These are phyloP conservation scores for Molorchus minor DNA, from an alignment of 2,888 invertebrate species.

Conservation along the genomic window DNA sequence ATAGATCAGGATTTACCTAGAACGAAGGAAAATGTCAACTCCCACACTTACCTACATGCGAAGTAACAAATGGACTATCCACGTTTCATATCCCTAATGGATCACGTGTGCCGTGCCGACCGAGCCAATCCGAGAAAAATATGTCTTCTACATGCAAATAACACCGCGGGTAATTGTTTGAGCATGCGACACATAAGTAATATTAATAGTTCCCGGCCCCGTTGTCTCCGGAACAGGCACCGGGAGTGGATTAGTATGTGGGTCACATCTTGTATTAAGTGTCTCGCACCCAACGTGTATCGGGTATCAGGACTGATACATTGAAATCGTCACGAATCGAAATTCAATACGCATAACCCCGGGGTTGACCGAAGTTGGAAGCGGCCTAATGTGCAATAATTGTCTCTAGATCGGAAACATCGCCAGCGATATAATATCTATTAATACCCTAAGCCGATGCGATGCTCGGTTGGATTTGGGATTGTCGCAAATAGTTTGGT, in stretches of 20 bases:
- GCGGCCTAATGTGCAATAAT: no score
- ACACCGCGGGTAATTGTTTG: slow-evolving; percentile 17
- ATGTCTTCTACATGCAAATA: slow-evolving; percentile 17
- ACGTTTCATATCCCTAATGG: slow-evolving; percentile 13
- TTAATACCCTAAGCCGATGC: no score
- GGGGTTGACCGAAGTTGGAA: no score
- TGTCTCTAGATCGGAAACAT: no score
- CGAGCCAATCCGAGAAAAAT: slow-evolving; percentile 7
- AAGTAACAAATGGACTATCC: slow-evolving; percentile 9
- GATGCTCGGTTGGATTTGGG: no score
- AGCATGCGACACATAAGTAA: slow-evolving; percentile 13
- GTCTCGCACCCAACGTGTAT: slow-evolving; percentile 47
- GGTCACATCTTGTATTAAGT: slow-evolving; percentile 51
- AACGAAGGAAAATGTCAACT: no score
- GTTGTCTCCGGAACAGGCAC: neutral
- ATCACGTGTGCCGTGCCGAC: neutral
- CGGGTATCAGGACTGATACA: slow-evolving; percentile 46
- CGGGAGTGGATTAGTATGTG: slow-evolving; percentile 38
- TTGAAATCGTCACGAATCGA: slow-evolving; percentile 46
- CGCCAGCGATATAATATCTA: no score
- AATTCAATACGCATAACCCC: slow-evolving; percentile 45
- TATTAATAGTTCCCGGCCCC: slow-evolving; percentile 7
- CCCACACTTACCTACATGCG: no score
- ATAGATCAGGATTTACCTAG: no score
- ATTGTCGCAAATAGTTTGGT: no score